Evolutionary conservation across 2,888 invertebrate genomes (phyloP).

Genomic region (Troilus luridus): DNA sequence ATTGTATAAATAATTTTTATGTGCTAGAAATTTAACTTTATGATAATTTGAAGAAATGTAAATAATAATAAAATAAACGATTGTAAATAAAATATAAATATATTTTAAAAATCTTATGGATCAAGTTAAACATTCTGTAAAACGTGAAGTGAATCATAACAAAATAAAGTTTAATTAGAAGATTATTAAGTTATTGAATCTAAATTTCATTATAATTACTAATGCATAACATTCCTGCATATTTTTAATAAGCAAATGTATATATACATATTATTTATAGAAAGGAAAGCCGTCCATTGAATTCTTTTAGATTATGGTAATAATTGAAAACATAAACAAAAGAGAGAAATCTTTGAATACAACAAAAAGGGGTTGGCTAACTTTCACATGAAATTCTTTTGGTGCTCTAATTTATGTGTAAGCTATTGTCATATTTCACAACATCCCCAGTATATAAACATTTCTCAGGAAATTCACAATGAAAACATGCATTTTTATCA

Average conservation of each 20-base stretch:
- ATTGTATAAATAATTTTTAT: neutral
- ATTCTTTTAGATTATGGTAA: neutral
- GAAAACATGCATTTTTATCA: neutral
- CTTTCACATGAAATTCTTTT: conserved; percentile 60
- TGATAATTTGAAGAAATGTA: neutral
- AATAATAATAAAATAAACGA: neutral
- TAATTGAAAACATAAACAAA: conserved; percentile 54
- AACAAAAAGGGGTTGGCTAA: conserved; percentile 60
- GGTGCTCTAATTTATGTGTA: conserved; percentile 58
- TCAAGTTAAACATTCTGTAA: neutral
- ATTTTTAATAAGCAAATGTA: neutral
- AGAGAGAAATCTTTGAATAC: conserved; percentile 54
- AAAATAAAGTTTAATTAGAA: neutral
- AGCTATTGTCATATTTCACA: conserved; percentile 60
- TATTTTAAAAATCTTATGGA: neutral
- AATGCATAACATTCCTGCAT: neutral
- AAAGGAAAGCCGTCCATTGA: neutral
- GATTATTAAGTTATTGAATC: neutral
- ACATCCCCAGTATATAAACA: neutral
- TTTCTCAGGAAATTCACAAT: neutral
- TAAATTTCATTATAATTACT: neutral
- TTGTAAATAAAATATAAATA: neutral
- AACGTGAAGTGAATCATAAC: neutral
- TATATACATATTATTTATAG: neutral
- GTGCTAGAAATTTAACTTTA: neutral